Evolutionary conservation across 35 echinoderm and acorn worm species (phyloP), one percentile per base, ranked within the genome.

Genomic region (Lytechinus pictus): DNA sequence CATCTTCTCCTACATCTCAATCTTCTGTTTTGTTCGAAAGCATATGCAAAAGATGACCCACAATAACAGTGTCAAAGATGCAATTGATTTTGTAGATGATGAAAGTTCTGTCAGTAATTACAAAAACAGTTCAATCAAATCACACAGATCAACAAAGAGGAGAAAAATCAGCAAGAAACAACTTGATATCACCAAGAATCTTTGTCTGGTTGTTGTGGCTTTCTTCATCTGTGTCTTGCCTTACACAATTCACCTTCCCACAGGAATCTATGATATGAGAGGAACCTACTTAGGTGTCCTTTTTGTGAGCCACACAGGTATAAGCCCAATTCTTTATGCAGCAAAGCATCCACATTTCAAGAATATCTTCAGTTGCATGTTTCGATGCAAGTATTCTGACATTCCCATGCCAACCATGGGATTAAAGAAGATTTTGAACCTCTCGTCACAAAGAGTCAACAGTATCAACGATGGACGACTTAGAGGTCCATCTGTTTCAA

Each of bases 331-430:
- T 8, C 94, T 98, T 60, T 98, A 98, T 91, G 96, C 96, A 24
- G 94, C 96, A 4, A 98, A 97, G 55, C 97, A 98, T 94, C 97
- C 97, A 19, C 91, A 98, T 51, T 98, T 98, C 44, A 98, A 97
- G 87, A 87, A 55, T 10, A 96, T 98, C 28, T 94, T 98, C 54
- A 86, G 91, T 7, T 95, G 93, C 54, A 87, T 98, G 52, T 60
- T 98, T 14, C 54, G 19, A 7, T 97, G 96, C 86, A 11, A 96
- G 72, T 97, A 94, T 53, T 58, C 54, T 6, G 52, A 97, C 6
- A 98, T 98, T 51, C 96, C 96, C 14, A 94, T 97, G 86, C 97
- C 93, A 11, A 89, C 96, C 3, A 57, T 11, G 29, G 91, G 96
- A 86, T 9, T 95, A 11, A 95, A 86, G 54, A 95, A 95, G 13